A percentile compares a stretch with the other conserved stretches of the same genome.
phyloP scores from a whole-genome alignment of 1,140 invertebrate genomes.

The Drosophila parvula region DNA sequence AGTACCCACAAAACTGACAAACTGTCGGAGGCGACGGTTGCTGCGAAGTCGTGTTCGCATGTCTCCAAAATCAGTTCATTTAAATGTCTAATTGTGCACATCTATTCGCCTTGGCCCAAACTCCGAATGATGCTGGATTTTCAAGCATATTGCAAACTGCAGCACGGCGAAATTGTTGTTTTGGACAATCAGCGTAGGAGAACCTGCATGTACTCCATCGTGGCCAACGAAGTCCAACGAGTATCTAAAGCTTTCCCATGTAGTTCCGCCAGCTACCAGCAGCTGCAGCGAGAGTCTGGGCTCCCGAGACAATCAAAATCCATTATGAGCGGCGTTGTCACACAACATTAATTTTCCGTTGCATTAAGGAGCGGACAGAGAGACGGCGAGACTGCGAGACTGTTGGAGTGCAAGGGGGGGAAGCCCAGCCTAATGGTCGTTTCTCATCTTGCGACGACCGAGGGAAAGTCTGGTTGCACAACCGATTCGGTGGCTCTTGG shows the following conservation, averaged over 20 bases:
- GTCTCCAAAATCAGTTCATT: slow-evolving; percentile 25
- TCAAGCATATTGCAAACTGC: not conserved
- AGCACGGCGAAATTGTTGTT: slow-evolving; percentile 6
- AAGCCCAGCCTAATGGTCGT: slow-evolving; percentile 31
- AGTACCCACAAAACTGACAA: not conserved
- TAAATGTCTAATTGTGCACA: slow-evolving; percentile 30
- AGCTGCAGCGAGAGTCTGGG: slow-evolving; percentile 6
- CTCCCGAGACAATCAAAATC: slow-evolving; percentile 7
- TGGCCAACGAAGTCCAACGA: not conserved
- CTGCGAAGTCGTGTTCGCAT: slow-evolving; percentile 2
- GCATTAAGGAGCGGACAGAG: slow-evolving; percentile 24
- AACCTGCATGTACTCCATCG: not conserved
- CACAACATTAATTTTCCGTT: slow-evolving; percentile 45
- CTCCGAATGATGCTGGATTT: not conserved
- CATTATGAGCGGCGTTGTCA: slow-evolving; percentile 43
- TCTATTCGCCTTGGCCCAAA: slow-evolving; percentile 24
- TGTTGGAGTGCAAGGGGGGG: slow-evolving; percentile 18
- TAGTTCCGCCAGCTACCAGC: slow-evolving; percentile 12
- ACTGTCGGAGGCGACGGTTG: not conserved
- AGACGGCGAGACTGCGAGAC: not conserved
- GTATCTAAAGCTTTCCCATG: slow-evolving; percentile 5
- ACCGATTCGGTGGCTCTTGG: slow-evolving; percentile 13
- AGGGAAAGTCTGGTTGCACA: slow-evolving; percentile 48
- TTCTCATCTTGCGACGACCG: slow-evolving; percentile 20
- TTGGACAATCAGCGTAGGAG: not conserved